Percentiles rank a stretch among this genome's conserved stretches.
These are phyloP conservation scores for Paraescarpia echinospica DNA, from an alignment of 1,140 invertebrate genomes.

Conservation along the genomic window DNA sequence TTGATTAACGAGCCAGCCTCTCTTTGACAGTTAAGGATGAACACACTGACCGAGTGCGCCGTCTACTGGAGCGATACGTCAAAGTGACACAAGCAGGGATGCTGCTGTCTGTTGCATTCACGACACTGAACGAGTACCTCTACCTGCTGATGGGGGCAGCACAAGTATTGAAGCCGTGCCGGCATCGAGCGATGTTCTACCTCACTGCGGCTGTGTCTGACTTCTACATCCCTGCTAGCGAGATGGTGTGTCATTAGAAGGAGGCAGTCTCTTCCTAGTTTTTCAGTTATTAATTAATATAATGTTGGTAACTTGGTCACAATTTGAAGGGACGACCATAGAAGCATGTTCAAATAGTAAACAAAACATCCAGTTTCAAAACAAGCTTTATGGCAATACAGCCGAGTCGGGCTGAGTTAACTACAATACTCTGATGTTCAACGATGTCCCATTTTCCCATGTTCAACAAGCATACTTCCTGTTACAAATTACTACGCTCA, in stretches of 20 bases:
- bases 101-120: constrained; percentile 56
- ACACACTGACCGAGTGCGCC: constrained; percentile 29
- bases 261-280: too few species aligned
- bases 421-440: too few species aligned
- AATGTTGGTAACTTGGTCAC: too few species aligned
- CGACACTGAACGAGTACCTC: constrained; percentile 84
- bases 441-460: too few species aligned
- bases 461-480: too few species aligned
- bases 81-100: constrained; percentile 31
- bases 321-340: too few species aligned
- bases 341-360: too few species aligned
- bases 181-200: constrained; percentile 78
- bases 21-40: constrained; percentile 40
- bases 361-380: too few species aligned
- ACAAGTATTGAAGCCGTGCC: constrained; percentile 69
- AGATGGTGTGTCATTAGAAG: constrained; percentile 77
- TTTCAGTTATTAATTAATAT: too few species aligned
- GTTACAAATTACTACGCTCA: too few species aligned
- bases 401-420: too few species aligned
- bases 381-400: too few species aligned
- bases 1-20: neutral
- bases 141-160: constrained; percentile 83
- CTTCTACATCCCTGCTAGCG: constrained; percentile 91
- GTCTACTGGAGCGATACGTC: constrained; percentile 40
- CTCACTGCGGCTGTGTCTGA: constrained; percentile 97